These are phyloP conservation scores for Cerastis rubricosa DNA, from an alignment of 2,888 invertebrate species.

Conservation along the genomic window DNA sequence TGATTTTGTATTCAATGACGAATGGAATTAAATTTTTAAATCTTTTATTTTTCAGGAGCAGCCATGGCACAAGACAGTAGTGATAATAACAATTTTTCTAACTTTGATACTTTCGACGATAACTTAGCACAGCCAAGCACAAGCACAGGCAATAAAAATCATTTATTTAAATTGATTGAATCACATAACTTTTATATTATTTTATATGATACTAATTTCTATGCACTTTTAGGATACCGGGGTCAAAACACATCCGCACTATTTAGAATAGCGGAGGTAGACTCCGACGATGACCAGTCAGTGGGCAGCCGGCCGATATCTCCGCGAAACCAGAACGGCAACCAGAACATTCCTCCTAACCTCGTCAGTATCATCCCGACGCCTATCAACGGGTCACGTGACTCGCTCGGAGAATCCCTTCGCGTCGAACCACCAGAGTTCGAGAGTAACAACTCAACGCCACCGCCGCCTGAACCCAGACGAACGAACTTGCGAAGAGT, in stretches of 20 bases:
- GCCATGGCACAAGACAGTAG: constrained; percentile 79
- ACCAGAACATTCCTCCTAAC: constrained; percentile 79
- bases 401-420: constrained; percentile 83
- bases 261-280: constrained; percentile 90
- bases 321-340: constrained; percentile 77
- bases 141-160: constrained; percentile 89
- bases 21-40: constrained; percentile 1
- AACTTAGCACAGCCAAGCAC: constrained; percentile 92
- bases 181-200: neutral
- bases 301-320: constrained; percentile 84
- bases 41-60: constrained; percentile 71
- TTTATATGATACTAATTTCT: neutral
- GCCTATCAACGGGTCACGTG: constrained; percentile 90
- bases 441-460: constrained; percentile 73
- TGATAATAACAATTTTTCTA: constrained; percentile 79
- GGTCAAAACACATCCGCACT: constrained; percentile 85
- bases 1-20: neutral
- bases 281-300: constrained; percentile 92
- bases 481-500: constrained; percentile 75
- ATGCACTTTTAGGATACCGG: constrained; percentile 80
- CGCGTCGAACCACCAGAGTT: constrained; percentile 78
- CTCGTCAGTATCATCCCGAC: constrained; percentile 91
- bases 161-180: neutral
- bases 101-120: constrained; percentile 81
- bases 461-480: constrained; percentile 75